Conservation (phyloP, 92 coral and sea anemone genomes). For the Porites rus region DNA sequence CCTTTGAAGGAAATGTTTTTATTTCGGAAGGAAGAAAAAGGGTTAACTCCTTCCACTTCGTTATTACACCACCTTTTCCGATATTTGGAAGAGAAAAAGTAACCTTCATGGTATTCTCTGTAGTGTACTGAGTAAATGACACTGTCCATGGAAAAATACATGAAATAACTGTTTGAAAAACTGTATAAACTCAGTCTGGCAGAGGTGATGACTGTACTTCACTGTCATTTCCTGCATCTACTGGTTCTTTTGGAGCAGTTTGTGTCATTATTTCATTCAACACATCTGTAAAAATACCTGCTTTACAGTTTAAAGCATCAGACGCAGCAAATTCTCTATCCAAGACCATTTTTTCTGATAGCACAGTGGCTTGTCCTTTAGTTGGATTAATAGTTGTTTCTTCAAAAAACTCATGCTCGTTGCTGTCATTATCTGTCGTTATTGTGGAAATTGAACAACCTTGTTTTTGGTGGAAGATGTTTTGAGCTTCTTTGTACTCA, state of each 20-base stretch:
- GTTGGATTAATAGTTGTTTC: background rate
- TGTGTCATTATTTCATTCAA: background rate
- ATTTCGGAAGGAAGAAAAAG: slow-evolving; percentile 31
- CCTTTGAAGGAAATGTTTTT: slow-evolving; percentile 2
- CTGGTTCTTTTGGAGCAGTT: background rate
- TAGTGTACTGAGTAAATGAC: slow-evolving; percentile 4
- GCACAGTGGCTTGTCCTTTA: background rate
- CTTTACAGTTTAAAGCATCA: background rate
- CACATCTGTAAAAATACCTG: background rate
- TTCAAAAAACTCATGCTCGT: background rate
- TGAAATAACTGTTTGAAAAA: slow-evolving; percentile 4
- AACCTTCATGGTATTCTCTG: background rate
- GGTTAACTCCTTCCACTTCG: slow-evolving; percentile 29
- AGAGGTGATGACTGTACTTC: background rate
- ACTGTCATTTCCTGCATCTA: background rate
- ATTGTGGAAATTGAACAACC: background rate
- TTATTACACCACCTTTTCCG: slow-evolving; percentile 7
- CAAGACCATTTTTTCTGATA: background rate
- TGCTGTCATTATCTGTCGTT: background rate
- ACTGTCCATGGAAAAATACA: slow-evolving; percentile 14
- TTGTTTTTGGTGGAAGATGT: background rate
- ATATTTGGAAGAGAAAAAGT: slow-evolving; percentile 9
- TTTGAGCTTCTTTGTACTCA: slow-evolving; percentile 36
- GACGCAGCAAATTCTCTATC: background rate
- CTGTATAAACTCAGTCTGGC: slow-evolving; percentile 1